Evolutionary conservation across 1,140 invertebrate species (phyloP), one percentile per base, ranked within the genome.

Genomic region (Thaumetopoea pityocampa): DNA sequence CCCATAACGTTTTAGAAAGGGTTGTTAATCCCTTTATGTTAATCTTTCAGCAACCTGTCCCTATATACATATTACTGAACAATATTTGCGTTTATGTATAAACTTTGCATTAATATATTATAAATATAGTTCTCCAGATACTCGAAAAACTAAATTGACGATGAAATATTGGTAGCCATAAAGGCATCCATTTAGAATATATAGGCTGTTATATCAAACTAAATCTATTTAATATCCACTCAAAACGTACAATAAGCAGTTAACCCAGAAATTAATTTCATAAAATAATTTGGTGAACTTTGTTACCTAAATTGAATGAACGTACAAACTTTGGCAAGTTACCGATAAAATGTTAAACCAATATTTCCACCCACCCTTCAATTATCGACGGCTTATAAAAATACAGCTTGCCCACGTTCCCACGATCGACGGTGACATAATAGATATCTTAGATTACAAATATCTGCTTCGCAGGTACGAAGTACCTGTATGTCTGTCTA

Each of bases 1-100:
- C 43, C 63, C 67, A 65, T 71, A 68, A 71, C 51, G 19, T 32
- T 51, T 57, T 58, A 56, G 51, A 60, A 56, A 60, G 61, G 62
- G 43, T 45, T 45, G 29, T 19, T 67, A 67, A 71, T 64, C 66
- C 54, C 43, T 47, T 48, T 58, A 60, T 58, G 32, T 47, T 40
- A 38, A 45, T 40, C 23, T 27, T 48, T 36, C n/a, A n/a, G n/a
- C n/a, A n/a, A n/a, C n/a, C n/a, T n/a, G 38, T 35, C 18, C 11
- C 11, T 16, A 30, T n/a, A 34, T 40, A 32, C 35, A 28, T n/a
- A 27, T 22, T 29, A 7, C 8, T 18, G 16, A 41, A 12, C 18
- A 18, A 14, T 28, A 15, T 29, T 29, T 29, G 1, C 10, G n/a
- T 16, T 24, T 14, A 14, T 14, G 12, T 14, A 28, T 28, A 14